A percentile compares a stretch with the other conserved stretches of the same genome.
phyloP scores from a whole-genome alignment of 2,113 vertebrate genomes.

The Willisornis vidua region DNA sequence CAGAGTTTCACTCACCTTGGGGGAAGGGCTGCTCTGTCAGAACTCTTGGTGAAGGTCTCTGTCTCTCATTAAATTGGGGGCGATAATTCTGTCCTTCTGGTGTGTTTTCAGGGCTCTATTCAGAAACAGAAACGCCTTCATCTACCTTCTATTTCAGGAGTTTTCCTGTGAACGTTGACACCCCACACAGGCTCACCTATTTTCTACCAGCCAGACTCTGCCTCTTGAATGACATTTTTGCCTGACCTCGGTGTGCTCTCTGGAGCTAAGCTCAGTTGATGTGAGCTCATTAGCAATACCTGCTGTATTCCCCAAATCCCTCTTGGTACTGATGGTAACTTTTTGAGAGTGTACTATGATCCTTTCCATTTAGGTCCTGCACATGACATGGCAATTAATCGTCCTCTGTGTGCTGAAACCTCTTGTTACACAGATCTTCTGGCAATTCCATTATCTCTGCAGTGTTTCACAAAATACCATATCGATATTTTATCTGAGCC shows the following conservation, averaged over 20 bases:
- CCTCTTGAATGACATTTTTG: background rate
- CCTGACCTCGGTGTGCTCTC: background rate
- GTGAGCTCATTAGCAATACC: background rate
- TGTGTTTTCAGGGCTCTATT: background rate
- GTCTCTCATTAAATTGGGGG: background rate
- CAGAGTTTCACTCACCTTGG: background rate
- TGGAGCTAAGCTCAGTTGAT: background rate
- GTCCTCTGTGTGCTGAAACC: background rate
- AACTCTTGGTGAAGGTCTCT: rapidly evolving
- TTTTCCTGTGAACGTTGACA: background rate
- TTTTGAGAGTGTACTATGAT: background rate
- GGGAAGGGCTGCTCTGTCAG: background rate
- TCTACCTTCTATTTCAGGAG: background rate
- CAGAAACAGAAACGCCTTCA: background rate
- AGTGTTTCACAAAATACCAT: background rate
- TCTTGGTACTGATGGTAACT: background rate
- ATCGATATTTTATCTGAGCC: background rate
- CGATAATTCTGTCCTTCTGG: background rate
- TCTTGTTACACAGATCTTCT: background rate
- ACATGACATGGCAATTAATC: background rate
- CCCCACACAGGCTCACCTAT: background rate
- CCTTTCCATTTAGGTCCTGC: background rate
- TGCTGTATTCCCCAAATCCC: background rate
- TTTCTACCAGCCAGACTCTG: background rate
- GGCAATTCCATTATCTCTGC: background rate